Percentiles rank a stretch among this genome's conserved stretches.
Evolutionary conservation across 2,888 invertebrate genomes (phyloP).

Genomic region (Ptychoptera contaminata): DNA sequence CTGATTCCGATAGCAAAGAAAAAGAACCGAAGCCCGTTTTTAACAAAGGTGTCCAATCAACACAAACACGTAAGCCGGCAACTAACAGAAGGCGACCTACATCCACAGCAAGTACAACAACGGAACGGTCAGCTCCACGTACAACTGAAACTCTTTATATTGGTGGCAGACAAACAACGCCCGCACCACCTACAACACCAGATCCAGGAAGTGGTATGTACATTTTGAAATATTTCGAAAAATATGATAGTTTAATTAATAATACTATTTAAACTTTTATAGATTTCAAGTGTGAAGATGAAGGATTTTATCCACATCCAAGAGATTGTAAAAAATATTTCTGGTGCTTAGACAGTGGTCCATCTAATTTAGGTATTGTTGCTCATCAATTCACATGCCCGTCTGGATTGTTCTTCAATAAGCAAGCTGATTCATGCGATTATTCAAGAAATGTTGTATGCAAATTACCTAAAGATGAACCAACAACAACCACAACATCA

Average conservation of each 20-base stretch:
- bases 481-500: conserved; percentile 35
- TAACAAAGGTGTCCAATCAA: conserved; percentile 10
- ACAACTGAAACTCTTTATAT: conserved; percentile 22
- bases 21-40: conserved; percentile 14
- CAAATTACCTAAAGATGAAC: conserved; percentile 36
- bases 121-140: conserved; percentile 7
- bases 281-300: conserved; percentile 85
- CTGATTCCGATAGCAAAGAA: conserved; percentile 11
- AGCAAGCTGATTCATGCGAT: conserved; percentile 82
- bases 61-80: conserved; percentile 12
- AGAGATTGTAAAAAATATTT: conserved; percentile 88
- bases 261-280: conserved; percentile 9
- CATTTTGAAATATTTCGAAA: neutral
- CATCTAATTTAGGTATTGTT: conserved; percentile 76
- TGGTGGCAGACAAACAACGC: conserved; percentile 35
- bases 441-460: conserved; percentile 78
- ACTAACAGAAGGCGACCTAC: conserved; percentile 15
- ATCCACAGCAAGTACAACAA: conserved; percentile 24
- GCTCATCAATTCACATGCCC: conserved; percentile 90
- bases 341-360: conserved; percentile 83
- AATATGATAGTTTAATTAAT: neutral
- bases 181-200: conserved; percentile 65
- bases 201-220: conserved; percentile 64
- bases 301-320: conserved; percentile 85
- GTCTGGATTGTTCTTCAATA: conserved; percentile 80